Evolutionary conservation across 2,113 vertebrate genomes (phyloP), one percentile per base, ranked within the genome.

Genomic region (Syngnathus scovelli): DNA sequence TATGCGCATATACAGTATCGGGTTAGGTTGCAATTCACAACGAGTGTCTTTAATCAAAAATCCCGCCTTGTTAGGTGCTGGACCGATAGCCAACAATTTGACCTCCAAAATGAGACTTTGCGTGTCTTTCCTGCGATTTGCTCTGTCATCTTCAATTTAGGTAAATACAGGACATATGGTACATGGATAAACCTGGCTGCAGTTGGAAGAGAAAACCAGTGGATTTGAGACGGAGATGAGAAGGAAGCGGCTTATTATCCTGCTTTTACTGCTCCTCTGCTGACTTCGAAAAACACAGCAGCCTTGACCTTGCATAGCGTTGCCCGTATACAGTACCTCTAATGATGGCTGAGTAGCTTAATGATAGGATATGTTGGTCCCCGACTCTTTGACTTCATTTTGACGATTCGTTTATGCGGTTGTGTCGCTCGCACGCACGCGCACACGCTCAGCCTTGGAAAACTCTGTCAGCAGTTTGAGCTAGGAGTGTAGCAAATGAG

Each of bases 401-500:
- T 74, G 51, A 79, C 66, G 71, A 82, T 79, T 77, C 70, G 84
- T 75, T 82, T 58, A 54, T 78, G 65, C 52, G 51, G 44, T 67
- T 72, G 71, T 72, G 75, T 70, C 36, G 21, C 61, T 70, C 36
- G 21, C 61, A 44, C 36, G 61, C 68, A 69, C 58, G 62, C 66
- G 63, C 77, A 71, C 77, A 74, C 68, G 81, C 78, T 75, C 81
- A 70, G 81, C 79, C 76, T 86, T 89, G 83, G 90, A 92, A 89
- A 78, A 73, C 83, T 72, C 83, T 88, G 90, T 92, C 90, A 93
- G 92, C 90, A 92, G 79, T 91, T 92, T 89, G 77, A 84, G 84
- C 73, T 81, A 7, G 70, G 87, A 89, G 88, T 90, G 88, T 91
- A 87, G 92, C 88, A 93, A 92, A 93, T 93, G 90, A 92, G 92